These are phyloP conservation scores for Microplitis demolitor DNA, from an alignment of 1,140 invertebrate genomes.

Conservation along the genomic window DNA sequence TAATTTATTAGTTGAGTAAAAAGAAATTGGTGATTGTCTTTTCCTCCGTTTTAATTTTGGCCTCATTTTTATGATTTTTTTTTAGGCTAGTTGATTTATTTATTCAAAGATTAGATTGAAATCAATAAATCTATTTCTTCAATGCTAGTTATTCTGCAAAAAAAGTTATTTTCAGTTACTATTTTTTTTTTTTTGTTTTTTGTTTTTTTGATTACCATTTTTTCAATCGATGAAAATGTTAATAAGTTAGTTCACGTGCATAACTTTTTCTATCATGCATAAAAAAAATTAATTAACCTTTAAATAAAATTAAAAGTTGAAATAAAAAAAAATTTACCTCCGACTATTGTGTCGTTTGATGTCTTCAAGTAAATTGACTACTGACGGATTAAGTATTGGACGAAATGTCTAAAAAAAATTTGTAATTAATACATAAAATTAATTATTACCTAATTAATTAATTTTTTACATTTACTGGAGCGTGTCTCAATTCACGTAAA, in stretches of 20 bases:
- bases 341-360: conserved; percentile 54
- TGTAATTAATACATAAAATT: background rate
- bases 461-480: conserved; percentile 61
- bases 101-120: too few species aligned
- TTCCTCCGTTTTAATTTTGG: too few species aligned
- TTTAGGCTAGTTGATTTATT: too few species aligned
- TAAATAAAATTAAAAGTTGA: conserved; percentile 14
- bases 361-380: conserved; percentile 54
- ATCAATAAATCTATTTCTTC: too few species aligned
- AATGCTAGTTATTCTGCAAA: too few species aligned
- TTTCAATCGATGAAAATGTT: too few species aligned
- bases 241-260: background rate
- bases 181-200: too few species aligned
- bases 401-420: conserved; percentile 54
- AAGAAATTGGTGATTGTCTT: too few species aligned
- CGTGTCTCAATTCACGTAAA: conserved; percentile 78
- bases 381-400: conserved; percentile 53
- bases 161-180: too few species aligned
- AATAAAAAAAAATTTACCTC: conserved; percentile 40
- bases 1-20: too few species aligned
- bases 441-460: conserved; percentile 5
- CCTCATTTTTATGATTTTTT: too few species aligned
- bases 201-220: too few species aligned
- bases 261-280: background rate
- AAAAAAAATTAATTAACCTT: background rate